Conservation (phyloP, 2,888 invertebrate species). For the Erebia epiphron region DNA sequence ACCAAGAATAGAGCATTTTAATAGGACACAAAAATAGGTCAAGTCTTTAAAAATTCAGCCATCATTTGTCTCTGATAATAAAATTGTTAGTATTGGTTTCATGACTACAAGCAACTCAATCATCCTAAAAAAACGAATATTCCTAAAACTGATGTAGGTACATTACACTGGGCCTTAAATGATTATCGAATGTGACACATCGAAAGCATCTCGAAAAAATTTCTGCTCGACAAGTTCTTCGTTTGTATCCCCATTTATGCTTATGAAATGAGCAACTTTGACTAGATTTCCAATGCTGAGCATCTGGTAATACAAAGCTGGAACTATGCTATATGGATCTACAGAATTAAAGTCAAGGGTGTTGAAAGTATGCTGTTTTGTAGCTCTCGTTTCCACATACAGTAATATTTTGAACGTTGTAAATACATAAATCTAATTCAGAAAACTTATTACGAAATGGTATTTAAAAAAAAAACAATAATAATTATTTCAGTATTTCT, state of each 20-base stretch:
- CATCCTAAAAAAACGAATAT: not conserved
- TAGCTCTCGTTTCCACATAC: conserved; percentile 2
- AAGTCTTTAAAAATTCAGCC: too few relatives aligned
- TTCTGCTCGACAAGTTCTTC: not conserved
- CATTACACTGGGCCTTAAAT: not conserved
- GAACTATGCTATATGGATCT: not conserved
- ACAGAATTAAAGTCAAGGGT: not conserved
- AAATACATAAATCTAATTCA: not conserved
- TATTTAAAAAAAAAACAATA: not conserved
- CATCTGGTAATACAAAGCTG: not conserved
- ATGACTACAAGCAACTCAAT: not conserved
- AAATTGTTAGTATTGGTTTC: not conserved
- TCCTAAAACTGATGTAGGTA: not conserved
- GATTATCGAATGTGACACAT: not conserved
- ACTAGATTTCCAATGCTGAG: not conserved
- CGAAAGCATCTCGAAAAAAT: too few relatives aligned
- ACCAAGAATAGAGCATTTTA: not conserved
- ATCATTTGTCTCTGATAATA: not conserved
- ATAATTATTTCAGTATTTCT: not conserved
- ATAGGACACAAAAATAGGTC: not conserved
- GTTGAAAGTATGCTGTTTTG: not conserved
- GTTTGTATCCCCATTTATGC: not conserved
- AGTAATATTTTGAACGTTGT: not conserved
- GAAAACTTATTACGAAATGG: not conserved
- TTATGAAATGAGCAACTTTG: not conserved